A percentile compares a stretch with the other conserved stretches of the same genome.
Evolutionary conservation across 2,797 vertebrate species (phyloP).

Genomic region (Melanotaenia pygmaea): DNA sequence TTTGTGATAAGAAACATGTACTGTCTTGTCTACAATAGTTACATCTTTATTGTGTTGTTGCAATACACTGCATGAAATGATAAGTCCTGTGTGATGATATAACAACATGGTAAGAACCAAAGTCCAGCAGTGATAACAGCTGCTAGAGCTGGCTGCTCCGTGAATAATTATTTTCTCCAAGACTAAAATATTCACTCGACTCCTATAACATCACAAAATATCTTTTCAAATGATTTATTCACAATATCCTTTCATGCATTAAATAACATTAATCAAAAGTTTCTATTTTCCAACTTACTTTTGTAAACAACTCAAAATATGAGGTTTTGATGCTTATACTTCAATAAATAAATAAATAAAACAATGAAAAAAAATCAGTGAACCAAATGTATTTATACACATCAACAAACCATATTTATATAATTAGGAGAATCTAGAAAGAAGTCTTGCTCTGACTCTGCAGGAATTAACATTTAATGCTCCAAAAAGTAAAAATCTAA

Average conservation of each 20-base stretch:
- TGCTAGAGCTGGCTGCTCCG: background rate
- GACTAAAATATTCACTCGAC: background rate
- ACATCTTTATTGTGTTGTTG: no score
- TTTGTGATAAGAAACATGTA: no score
- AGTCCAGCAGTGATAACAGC: constrained; percentile 32
- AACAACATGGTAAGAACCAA: constrained; percentile 6
- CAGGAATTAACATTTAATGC: background rate
- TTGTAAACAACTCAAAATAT: no score
- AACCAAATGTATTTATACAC: background rate
- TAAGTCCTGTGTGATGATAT: constrained; percentile 4
- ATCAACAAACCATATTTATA: background rate
- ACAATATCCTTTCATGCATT: background rate
- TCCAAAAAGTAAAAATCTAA: background rate
- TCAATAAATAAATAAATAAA: no score
- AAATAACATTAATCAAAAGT: no score
- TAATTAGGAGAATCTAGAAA: no score
- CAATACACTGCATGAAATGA: constrained; percentile 2
- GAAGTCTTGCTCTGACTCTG: background rate
- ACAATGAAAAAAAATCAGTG: background rate
- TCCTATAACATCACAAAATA: background rate
- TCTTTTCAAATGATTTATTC: background rate
- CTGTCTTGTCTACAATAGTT: no score
- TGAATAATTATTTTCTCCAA: background rate
- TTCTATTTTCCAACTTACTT: no score
- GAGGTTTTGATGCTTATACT: no score